Conservation (phyloP, 2,888 invertebrate genomes). For the Scaptomyza parva region DNA sequence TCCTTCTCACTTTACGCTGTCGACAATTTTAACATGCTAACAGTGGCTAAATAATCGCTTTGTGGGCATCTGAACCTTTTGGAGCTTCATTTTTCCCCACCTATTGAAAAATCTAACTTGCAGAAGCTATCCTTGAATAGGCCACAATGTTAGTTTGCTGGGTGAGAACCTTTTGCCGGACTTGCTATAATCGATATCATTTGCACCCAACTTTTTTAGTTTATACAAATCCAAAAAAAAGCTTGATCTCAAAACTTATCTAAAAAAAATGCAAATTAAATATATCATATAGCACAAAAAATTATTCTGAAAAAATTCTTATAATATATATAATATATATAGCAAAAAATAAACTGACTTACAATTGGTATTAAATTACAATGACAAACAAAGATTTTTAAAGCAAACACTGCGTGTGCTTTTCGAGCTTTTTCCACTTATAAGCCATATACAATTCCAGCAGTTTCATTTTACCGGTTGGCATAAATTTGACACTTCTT, state of each 20-base stretch:
- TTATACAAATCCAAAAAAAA: no score
- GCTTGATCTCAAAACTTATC: no score
- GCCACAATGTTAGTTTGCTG: conserved; percentile 1
- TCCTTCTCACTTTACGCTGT: conserved; percentile 9
- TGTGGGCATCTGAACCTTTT: not conserved
- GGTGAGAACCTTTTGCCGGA: no score
- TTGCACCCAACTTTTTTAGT: not conserved
- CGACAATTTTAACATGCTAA: conserved; percentile 31
- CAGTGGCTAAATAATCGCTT: conserved; percentile 16
- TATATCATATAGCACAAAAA: not conserved
- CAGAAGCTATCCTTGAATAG: conserved; percentile 17
- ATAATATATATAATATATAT: no score
- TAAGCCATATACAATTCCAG: conserved; percentile 77
- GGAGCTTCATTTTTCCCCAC: no score
- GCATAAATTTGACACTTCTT: conserved; percentile 58
- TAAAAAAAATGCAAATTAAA: not conserved
- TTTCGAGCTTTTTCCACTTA: conserved; percentile 36
- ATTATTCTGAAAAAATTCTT: not conserved
- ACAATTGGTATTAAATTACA: conserved; percentile 44
- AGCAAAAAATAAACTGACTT: not conserved
- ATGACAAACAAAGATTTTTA: conserved; percentile 62
- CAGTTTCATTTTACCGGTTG: conserved; percentile 70
- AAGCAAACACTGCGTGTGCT: conserved; percentile 43
- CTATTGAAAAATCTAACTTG: conserved; percentile 14
- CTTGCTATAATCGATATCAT: no score